Percentiles rank a stretch among this genome's conserved stretches.
These are phyloP conservation scores for Boloria selene DNA, from an alignment of 2,888 invertebrate genomes.

Conservation along the genomic window DNA sequence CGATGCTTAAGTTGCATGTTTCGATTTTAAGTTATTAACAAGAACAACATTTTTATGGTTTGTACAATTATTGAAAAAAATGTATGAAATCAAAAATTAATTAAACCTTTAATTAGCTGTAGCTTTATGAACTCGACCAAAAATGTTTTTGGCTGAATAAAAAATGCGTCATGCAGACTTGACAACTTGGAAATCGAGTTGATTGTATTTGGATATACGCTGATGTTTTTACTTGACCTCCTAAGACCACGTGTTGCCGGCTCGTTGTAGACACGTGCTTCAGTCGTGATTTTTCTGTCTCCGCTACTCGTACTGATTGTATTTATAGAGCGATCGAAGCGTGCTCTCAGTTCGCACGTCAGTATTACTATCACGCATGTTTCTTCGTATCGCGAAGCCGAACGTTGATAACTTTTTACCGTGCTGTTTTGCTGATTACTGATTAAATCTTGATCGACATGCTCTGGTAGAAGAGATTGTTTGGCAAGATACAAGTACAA, in stretches of 20 bases:
- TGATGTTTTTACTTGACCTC: slow-evolving; percentile 43
- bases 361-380: slow-evolving; percentile 21
- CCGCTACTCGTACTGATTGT: slow-evolving; percentile 41
- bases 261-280: slow-evolving; percentile 51
- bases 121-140: too few relatives aligned
- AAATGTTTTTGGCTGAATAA: too few relatives aligned
- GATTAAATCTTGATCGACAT: slow-evolving; percentile 17
- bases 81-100: too few relatives aligned
- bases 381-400: slow-evolving; percentile 12
- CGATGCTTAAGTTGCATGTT: too few relatives aligned
- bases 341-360: slow-evolving; percentile 19
- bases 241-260: slow-evolving; percentile 36
- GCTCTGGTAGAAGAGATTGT: slow-evolving; percentile 8
- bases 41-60: too few relatives aligned
- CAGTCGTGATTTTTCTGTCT: slow-evolving; percentile 54
- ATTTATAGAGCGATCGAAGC: slow-evolving; percentile 21
- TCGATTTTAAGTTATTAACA: too few relatives aligned
- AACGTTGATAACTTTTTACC: slow-evolving; percentile 8
- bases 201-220: slow-evolving; percentile 10
- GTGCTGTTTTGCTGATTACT: slow-evolving; percentile 49
- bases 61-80: too few relatives aligned
- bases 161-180: too few relatives aligned
- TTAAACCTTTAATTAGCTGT: neutral
- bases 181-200: neutral
- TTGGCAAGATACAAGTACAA: slow-evolving; percentile 1